Conservation (phyloP, 1,140 invertebrate genomes). For the Teleogryllus occipitalis region DNA sequence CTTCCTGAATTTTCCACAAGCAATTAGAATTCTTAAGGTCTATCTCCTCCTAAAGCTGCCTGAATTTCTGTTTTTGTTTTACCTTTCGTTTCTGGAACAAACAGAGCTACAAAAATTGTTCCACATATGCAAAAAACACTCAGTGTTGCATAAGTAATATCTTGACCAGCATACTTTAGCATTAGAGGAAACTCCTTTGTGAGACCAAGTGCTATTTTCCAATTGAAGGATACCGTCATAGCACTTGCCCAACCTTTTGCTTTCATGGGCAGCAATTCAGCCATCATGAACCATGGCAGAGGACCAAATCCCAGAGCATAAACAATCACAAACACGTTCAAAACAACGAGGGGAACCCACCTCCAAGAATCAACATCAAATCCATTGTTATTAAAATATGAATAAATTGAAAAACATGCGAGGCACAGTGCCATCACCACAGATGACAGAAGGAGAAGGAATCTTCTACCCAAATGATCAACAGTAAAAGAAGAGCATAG, state of each 20-base stretch:
- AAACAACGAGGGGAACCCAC: slow-evolving; percentile 60
- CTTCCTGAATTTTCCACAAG: no score
- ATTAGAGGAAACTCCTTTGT: background rate
- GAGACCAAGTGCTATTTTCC: background rate
- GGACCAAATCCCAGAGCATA: slow-evolving; percentile 71
- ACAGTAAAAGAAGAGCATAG: slow-evolving; percentile 60
- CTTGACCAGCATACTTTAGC: slow-evolving; percentile 27
- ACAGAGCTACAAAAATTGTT: slow-evolving; percentile 39
- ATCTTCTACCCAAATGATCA: slow-evolving; percentile 63
- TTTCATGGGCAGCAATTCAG: slow-evolving; percentile 61
- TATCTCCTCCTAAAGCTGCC: background rate
- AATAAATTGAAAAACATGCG: slow-evolving; percentile 52
- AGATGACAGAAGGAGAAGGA: slow-evolving; percentile 57
- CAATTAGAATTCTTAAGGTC: background rate
- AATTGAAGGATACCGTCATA: slow-evolving; percentile 32
- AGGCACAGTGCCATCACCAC: slow-evolving; percentile 52
- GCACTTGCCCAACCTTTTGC: slow-evolving; percentile 60
- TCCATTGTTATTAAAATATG: slow-evolving; percentile 45
- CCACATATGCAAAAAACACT: slow-evolving; percentile 41
- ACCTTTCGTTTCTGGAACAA: slow-evolving; percentile 52
- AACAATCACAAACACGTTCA: slow-evolving; percentile 67
- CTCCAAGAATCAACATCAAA: slow-evolving; percentile 26
- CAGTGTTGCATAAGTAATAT: slow-evolving; percentile 46
- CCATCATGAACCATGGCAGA: slow-evolving; percentile 71
- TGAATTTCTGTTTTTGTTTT: slow-evolving; percentile 45